phyloP scores from a whole-genome alignment of 2,797 vertebrate genomes.

The Oceanodroma leucorhoa region DNA sequence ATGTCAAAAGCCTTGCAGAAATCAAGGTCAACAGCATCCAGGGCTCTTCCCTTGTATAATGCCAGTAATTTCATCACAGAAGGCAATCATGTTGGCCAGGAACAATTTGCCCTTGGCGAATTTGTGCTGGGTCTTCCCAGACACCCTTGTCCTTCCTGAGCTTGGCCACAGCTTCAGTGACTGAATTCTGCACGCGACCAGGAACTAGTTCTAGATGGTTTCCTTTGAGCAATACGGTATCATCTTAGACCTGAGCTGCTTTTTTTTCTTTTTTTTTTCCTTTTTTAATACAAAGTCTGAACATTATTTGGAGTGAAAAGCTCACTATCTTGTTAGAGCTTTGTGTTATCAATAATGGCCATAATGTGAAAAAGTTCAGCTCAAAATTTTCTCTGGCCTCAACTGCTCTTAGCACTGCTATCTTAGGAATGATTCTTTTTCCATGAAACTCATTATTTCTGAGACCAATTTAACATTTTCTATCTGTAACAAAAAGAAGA shows the following conservation, averaged over 20 bases:
- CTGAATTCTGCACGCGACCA: rapidly evolving
- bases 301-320: not conserved
- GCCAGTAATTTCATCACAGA: not conserved
- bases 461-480: not conserved
- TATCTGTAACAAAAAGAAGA: not conserved
- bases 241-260: not conserved
- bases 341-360: not conserved
- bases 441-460: not conserved
- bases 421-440: not conserved
- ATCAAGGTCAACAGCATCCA: not conserved
- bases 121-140: not conserved
- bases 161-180: not conserved
- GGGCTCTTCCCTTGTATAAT: not conserved
- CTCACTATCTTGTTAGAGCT: not conserved
- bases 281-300: not conserved
- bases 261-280: rapidly evolving
- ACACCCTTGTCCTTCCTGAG: not conserved
- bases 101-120: not conserved
- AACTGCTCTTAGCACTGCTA: not conserved
- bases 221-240: not conserved
- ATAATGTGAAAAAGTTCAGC: not conserved
- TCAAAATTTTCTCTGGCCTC: not conserved
- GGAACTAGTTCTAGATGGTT: not conserved
- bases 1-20: not conserved
- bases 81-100: not conserved